Base-by-base conservation (phyloP, 2,797 vertebrate species). In the Danio aesculapii region DNA sequence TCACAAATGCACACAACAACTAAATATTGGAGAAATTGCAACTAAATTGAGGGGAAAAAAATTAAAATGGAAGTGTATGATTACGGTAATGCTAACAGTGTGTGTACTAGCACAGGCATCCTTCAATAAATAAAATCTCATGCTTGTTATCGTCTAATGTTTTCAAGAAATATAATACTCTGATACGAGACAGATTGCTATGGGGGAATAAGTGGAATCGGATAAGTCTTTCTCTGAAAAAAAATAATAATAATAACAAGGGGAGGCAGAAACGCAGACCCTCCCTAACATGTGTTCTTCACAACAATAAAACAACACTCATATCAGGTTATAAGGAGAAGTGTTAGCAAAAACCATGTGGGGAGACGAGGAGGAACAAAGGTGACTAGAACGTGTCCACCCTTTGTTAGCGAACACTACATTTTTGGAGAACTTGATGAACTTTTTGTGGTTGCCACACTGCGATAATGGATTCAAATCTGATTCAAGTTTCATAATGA, bases 261-360 rank as follows among this genome's bases (percentile, higher is more conserved):
- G 89, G 89, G 86, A 86, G 89, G 39, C 85, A 92, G 90, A 93
- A 91, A 92, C 82, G 81, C 90, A 89, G 91, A 92, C 92, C 92
- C 89, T 93, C 92, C 92, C 91, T 92, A 88, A 88, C 88, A 88
- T 90, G 87, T 91, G 90, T 92, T 78, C 75, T 64, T 89, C 88
- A 90, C 82, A 87, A 79, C 39, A 72, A 90, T 50, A 69, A 52
- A 64, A 73, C 59, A 78, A 72, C 57, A 85, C 52, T 92, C 88
- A 93, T 93, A 92, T 93, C 91, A 66, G 85, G 91, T 93, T 93
- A 90, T 94, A 92, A 91, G 91, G 86, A 92, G 89, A 90, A 90
- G 84, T 77, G 90, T 94, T 93, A 94, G 93, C 92, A 92, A 93
- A 94, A 95, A 94, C 94, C 93, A 94, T 92, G 92, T 93, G 93